Evolutionary conservation across 2,888 invertebrate genomes (phyloP), one percentile per base, ranked within the genome.

Genomic region (Drepanosiphum platanoidis): DNA sequence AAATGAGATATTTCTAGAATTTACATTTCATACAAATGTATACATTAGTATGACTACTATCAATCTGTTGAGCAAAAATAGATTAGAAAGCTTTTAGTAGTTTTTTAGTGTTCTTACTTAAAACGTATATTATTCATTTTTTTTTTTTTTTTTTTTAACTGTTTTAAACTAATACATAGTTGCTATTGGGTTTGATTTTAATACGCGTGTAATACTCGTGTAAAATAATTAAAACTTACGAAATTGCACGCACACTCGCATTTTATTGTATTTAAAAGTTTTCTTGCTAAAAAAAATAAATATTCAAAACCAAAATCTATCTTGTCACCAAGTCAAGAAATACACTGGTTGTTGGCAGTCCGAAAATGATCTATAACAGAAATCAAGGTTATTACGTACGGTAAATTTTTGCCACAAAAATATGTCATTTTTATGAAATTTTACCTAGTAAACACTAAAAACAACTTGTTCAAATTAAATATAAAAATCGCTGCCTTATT

Each of bases 261-360:
- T 68, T 64, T 68, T 68, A 34, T 18, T 11, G 30, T 15, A 39
- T 78, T 34, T 30, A 2, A 36, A 61, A 68, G 68, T n/a, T 30
- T n/a, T 61, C 13, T 72, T 61, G n/a, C 32, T 42, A 42, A 39
- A 30, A 30, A 72, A 64, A 72, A 82, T 42, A 72, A 61, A 61
- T 82, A 82, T 72, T 71, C 61, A 39, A 39, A 30, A 58, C 58
- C 61, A 18, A 82, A 82, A 72, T 61, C 72, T 32, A 42, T 61
- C 81, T 82, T 82, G 81, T 82, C 81, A 72, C 81, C 81, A 82
- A 82, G 81, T 82, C 81, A 82, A 82, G 39, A 81, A 82, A 82
- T 58, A 71, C 71, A 82, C 61, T 15, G n/a, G 61, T 39, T 61
- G 71, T 82, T 82, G 81, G 81, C 81, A 82, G 42, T 72, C 72